Base-by-base conservation (phyloP, 1,140 invertebrate genomes). In the Heliothis virescens region DNA sequence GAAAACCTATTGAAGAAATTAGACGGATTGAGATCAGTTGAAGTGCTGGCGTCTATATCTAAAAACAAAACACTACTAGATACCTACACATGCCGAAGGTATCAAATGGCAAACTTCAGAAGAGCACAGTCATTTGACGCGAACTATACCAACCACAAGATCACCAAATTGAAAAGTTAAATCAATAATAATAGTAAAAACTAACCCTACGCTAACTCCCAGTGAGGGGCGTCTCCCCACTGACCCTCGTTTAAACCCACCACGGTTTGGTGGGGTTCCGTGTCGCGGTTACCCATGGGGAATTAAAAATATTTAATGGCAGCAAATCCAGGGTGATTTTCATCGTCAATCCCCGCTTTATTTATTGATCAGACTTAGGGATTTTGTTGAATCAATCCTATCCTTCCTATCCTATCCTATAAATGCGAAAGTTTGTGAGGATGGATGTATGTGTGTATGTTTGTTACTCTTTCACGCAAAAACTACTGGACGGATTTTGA, bases 251-350 rank as follows among this genome's bases (percentile, higher is more conserved):
- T 55, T 59, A 53, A 62, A 53, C 50, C 57, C 57, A 59, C 21
- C n/a, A n/a, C 34, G 11, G n/a, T n/a, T 11, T 65, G 62, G 41
- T 81, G 81, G 82, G 81, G 86, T 79, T 67, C 79, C 73, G 63
- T 78, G 65, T 78, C 65, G 80, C 29, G 75, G 80, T 77, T 72
- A 50, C 26, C 16, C 7, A 55, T 16, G 52, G 21, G 53, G 71
- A 29, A 50, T 80, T 80, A 73, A 72, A 62, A 62, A 18, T 7
- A 15, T 78, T 52, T 55, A 26, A 13, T 62, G 59, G 34, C 2
- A 60, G 7, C 29, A 21, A n/a, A 52, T 73, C 34, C 34, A 41
- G 34, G 9, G 9, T 53, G 52, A 53, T 15, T 53, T 15, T 53
- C 12, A 11, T 3, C 52, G 52, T 53, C 1, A 15, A 53, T 15